Evolutionary conservation across 2,797 vertebrate genomes (phyloP).

Genomic region (Neoniphon sammara): DNA sequence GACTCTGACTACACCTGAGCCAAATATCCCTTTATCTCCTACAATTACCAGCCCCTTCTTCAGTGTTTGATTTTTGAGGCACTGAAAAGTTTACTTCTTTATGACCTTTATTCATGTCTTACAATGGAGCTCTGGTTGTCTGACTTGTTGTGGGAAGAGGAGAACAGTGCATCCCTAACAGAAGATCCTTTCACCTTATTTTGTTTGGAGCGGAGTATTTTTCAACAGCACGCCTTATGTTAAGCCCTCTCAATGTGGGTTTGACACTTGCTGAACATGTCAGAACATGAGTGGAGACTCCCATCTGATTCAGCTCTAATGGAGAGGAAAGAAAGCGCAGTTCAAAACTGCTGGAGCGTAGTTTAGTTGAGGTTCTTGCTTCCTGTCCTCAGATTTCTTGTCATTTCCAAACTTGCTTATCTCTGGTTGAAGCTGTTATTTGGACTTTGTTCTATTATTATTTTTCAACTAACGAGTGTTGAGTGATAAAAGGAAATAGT

Average conservation of each 20-base stretch:
- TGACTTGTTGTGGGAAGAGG: constrained; percentile 60
- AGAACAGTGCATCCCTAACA: constrained; percentile 41
- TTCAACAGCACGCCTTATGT: constrained; percentile 57
- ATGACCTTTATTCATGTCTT: constrained; percentile 47
- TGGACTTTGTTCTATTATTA: too few species aligned
- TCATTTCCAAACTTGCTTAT: not conserved
- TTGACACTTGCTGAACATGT: constrained; percentile 55
- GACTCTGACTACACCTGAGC: constrained; percentile 34
- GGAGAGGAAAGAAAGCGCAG: constrained; percentile 38
- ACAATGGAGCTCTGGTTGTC: constrained; percentile 49
- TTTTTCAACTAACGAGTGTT: constrained; percentile 2
- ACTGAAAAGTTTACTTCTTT: constrained; percentile 65
- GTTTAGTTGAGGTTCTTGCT: constrained; percentile 31
- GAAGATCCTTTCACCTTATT: constrained; percentile 56
- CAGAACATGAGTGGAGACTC: constrained; percentile 60
- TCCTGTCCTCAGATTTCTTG: constrained; percentile 42
- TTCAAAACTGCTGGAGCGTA: constrained; percentile 24
- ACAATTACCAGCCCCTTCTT: constrained; percentile 31
- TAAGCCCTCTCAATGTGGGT: constrained; percentile 56
- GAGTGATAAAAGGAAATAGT: constrained; percentile 1
- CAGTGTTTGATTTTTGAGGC: too few species aligned
- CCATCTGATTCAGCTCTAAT: constrained; percentile 42
- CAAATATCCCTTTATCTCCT: constrained; percentile 47
- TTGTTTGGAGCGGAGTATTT: constrained; percentile 51
- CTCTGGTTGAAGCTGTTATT: too few species aligned